Conservation (phyloP, 2,113 vertebrate genomes). For the Rhodinocichla rosea region DNA sequence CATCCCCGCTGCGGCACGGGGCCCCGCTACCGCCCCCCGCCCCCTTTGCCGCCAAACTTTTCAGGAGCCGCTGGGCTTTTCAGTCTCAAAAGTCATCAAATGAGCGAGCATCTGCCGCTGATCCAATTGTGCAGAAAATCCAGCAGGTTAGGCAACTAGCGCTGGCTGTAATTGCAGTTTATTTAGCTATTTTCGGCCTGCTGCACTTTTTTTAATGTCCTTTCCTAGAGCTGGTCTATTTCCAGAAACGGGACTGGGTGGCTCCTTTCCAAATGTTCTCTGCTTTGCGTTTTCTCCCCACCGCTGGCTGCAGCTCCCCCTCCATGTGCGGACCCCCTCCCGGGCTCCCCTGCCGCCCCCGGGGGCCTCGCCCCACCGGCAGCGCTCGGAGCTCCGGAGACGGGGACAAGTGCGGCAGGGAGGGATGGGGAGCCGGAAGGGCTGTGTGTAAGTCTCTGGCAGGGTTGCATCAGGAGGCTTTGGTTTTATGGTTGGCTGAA, state of each 20-base stretch:
- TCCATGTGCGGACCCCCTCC: neutral
- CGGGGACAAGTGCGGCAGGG: rapidly evolving
- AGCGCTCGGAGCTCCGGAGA: neutral
- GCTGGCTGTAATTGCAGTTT: neutral
- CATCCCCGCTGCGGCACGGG: neutral
- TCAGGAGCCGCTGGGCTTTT: neutral
- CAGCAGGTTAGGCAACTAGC: neutral
- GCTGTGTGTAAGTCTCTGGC: neutral
- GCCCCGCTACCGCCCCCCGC: neutral
- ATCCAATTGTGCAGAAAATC: neutral
- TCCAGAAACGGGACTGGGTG: neutral
- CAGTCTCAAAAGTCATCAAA: neutral
- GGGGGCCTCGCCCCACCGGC: rapidly evolving
- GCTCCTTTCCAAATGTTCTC: neutral
- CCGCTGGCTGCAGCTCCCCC: neutral
- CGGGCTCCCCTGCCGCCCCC: rapidly evolving
- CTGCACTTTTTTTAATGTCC: neutral
- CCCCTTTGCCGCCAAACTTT: neutral
- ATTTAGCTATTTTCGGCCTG: neutral
- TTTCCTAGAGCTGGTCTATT: neutral
- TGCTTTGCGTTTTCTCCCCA: neutral
- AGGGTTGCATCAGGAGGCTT: neutral
- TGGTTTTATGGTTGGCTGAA: neutral
- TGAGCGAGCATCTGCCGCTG: neutral
- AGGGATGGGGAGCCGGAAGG: neutral